Base-by-base conservation (phyloP, 2,113 vertebrate genomes). In the Enhydra lutris region DNA sequence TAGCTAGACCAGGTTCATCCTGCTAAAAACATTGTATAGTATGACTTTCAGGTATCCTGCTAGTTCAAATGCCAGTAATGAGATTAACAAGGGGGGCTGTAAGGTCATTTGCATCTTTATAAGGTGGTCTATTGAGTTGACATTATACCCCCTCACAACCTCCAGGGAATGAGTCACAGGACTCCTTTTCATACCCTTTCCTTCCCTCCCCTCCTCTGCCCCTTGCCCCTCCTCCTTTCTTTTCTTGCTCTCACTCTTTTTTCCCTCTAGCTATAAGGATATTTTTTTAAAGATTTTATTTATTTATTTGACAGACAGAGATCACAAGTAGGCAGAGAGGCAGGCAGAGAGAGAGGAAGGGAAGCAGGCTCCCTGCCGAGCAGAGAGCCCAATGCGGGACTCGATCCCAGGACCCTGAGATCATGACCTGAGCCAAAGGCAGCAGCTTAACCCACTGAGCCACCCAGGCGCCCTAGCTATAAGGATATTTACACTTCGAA, bases 61-160 rank as follows among this genome's bases (percentile, higher is more conserved):
- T 59, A 57, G 63, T 67, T 94, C 93, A 18, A 91, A 87, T 55
- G 36, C 34, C 52, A 88, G 59, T 83, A 91, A 91, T 14, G 71
- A 97, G 74, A 97, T 88, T 88, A 94, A 90, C 69, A 83, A 90
- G 63, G 67, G 63, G 24, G 61, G 91, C 79, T 94, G 80, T 73
- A 69, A 67, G 50, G 73, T 74, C 57, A 94, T 83, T 92, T 94
- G 55, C 13, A 42, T 87, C 80, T 95, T 97, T 92, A 78, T 89
- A 96, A 78, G 50, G 59, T 42, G n/a, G 47, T 52, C 79, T 96
- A 61, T 55, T 92, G 86, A 95, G 59, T 7, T 86, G 73, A 88
- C 3, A 12, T 94, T 94, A 90, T 26, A 69, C 12, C 55, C 39
- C 52, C 59, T 79, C 50, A 79, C 59, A 67, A 45, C 5, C 52